Percentiles rank a stretch among this genome's conserved stretches.
Evolutionary conservation across 1,140 invertebrate species (phyloP).

Genomic region (Saxidomus purpurata): DNA sequence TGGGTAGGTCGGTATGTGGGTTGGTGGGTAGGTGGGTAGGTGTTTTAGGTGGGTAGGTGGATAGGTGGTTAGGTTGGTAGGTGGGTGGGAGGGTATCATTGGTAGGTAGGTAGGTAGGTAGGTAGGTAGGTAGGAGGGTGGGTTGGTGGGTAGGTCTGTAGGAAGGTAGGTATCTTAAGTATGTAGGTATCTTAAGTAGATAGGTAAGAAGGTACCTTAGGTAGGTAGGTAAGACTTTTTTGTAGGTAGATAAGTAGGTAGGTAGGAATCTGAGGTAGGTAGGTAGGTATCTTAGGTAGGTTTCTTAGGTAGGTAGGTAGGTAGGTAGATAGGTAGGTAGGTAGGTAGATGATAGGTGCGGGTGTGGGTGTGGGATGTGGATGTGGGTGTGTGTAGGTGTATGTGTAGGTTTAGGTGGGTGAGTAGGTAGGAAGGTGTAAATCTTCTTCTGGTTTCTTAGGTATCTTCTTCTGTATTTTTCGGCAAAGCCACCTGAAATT

Average conservation of each 20-base stretch:
- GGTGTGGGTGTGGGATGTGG: background rate
- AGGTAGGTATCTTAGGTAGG: background rate
- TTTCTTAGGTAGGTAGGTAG: background rate
- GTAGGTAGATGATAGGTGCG: background rate
- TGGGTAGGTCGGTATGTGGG: too few species aligned
- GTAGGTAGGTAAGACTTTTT: too few species aligned
- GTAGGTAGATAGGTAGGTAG: too few species aligned
- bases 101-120: slow-evolving; percentile 20
- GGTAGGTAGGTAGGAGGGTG: slow-evolving; percentile 3
- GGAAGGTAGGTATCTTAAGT: too few species aligned
- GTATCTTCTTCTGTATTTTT: too few species aligned
- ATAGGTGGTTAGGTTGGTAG: too few species aligned
- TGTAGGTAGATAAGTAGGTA: too few species aligned
- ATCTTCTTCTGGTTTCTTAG: too few species aligned
- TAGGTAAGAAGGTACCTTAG: background rate
- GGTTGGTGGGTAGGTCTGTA: too few species aligned
- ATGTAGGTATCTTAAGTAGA: too few species aligned
- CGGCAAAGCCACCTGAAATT: too few species aligned
- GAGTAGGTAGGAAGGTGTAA: slow-evolving; percentile 3
- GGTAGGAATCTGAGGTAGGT: too few species aligned
- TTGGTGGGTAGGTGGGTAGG: slow-evolving; percentile 19
- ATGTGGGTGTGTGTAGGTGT: background rate
- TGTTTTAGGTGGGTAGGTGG: slow-evolving; percentile 4
- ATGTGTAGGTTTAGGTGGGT: slow-evolving; percentile 1
- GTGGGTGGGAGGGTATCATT: slow-evolving; percentile 10